phyloP scores from a whole-genome alignment of 1,140 invertebrate genomes.

The Apis mellifera region Amel_HAv3.1 CM009933.2:11170001-11170500 shows the following conservation, averaged over 20 bases:
- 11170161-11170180: slow-evolving; percentile 2
- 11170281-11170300: not conserved
- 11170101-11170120: no score
- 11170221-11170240: not conserved
- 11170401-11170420: not conserved
- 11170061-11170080: no score
- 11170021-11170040: no score
- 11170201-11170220: slow-evolving; percentile 9
- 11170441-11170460: not conserved
- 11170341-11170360: no score
- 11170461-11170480: not conserved
- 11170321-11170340: not conserved
- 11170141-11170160: no score
- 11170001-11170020: no score
- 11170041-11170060: no score
- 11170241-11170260: not conserved
- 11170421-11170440: not conserved
- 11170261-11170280: not conserved
- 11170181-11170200: slow-evolving; percentile 5
- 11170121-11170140: no score
- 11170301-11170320: not conserved
- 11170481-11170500: not conserved
- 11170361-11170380: not conserved
- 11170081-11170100: no score
- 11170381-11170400: not conserved